phyloP scores from a whole-genome alignment of 2,113 vertebrate genomes.

The Muntiacus muntjak region DNA sequence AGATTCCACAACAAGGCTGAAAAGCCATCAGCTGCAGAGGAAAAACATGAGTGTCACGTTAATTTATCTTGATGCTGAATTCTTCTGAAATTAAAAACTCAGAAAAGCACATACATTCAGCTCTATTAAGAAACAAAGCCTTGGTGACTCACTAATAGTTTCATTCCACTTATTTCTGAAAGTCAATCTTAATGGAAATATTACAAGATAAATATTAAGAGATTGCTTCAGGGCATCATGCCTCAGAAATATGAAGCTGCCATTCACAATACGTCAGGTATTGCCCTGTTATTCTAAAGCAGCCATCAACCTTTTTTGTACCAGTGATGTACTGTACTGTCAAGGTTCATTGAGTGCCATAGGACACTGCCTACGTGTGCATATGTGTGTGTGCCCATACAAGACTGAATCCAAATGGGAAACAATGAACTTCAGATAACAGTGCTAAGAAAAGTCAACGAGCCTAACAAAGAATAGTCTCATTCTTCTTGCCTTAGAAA shows the following conservation, averaged over 20 bases:
- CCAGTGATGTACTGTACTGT: neutral
- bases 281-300: neutral
- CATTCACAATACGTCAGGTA: neutral
- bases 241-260: slow-evolving; percentile 61
- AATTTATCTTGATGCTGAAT: slow-evolving; percentile 27
- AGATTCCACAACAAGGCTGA: neutral
- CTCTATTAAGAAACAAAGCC: slow-evolving; percentile 10
- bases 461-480: neutral
- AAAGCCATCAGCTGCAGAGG: neutral
- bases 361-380: neutral
- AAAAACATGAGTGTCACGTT: neutral
- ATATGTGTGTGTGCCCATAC: rapidly evolving
- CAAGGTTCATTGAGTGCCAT: neutral
- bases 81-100: slow-evolving; percentile 46
- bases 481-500: neutral
- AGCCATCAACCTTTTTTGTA: neutral
- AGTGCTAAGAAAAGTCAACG: neutral
- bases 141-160: neutral
- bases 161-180: slow-evolving; percentile 3
- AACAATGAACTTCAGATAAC: neutral
- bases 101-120: neutral
- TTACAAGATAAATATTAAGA: slow-evolving; percentile 52
- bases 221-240: slow-evolving; percentile 11
- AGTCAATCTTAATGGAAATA: slow-evolving; percentile 28
- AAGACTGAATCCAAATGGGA: neutral